Conservation (phyloP, 2,797 vertebrate genomes). For the Oreochromis mossambicus region DNA sequence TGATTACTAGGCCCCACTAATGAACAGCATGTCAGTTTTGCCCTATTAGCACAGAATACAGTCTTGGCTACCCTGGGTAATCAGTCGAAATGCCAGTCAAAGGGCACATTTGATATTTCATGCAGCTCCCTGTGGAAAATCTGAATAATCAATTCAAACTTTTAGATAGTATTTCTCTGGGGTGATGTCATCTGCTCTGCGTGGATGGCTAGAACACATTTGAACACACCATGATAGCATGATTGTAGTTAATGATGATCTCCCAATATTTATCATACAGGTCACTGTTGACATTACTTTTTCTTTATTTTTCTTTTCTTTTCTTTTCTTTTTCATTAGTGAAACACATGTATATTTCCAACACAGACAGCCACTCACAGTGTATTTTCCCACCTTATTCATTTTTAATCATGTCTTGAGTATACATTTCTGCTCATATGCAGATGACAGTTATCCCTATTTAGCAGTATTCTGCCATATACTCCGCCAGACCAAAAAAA, state of each 20-base stretch:
- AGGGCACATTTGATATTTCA: slow-evolving; percentile 56
- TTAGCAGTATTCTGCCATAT: background rate
- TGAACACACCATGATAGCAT: background rate
- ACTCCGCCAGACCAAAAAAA: background rate
- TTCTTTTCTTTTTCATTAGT: background rate
- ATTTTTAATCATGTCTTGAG: background rate
- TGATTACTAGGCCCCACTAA: slow-evolving; percentile 51
- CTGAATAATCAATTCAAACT: slow-evolving; percentile 26
- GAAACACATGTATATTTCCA: background rate
- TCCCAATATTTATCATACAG: background rate
- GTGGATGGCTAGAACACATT: background rate
- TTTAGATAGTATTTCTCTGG: slow-evolving; percentile 1
- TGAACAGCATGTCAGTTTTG: slow-evolving; percentile 57
- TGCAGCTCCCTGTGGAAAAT: slow-evolving; percentile 33
- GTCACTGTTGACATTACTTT: background rate
- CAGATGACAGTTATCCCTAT: background rate
- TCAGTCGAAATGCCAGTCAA: slow-evolving; percentile 64
- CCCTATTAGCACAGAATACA: slow-evolving; percentile 49
- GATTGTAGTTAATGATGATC: background rate
- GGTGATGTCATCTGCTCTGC: slow-evolving; percentile 18
- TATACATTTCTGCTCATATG: background rate
- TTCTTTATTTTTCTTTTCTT: background rate
- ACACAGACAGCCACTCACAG: background rate
- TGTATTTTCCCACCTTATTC: background rate
- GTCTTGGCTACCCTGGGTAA: slow-evolving; percentile 27